Evolutionary conservation across 2,888 invertebrate genomes (phyloP), one percentile per base, ranked within the genome.

Genomic region (Itoplectis maculator): DNA sequence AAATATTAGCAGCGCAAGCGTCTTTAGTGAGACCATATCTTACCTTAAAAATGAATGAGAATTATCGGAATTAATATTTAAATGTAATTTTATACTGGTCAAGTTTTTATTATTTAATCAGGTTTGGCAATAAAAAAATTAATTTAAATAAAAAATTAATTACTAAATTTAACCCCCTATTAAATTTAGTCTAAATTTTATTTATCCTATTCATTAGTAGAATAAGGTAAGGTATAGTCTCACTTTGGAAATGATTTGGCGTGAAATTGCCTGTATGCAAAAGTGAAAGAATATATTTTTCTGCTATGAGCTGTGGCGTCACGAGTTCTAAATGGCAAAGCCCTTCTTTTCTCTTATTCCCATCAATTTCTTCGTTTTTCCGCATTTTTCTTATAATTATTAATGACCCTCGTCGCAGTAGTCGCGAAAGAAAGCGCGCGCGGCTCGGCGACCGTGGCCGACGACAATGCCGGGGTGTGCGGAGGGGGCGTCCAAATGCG

Each of bases 381-480:
- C 68, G 59, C 20, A 59, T 69, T 56, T 78, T 78, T 78, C 35
- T 56, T 45, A 45, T 65, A 63, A 47, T 66, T 72, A 72, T 79
- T 72, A 66, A 66, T 56, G 66, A 79, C 66, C 56, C 65, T 18
- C 56, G 18, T 45, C 72, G n/a, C 29, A 5, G 29, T 5, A 29
- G 29, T 49, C 29, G 20, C 47, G 72, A 18, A 77, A 63, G 72
- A 72, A 78, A 66, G 65, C 65, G n/a, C n/a, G n/a, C n/a, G n/a
- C n/a, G 35, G 13, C 13, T 35, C n/a, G 66, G 47, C 29, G 3
- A 29, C 29, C 2, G 29, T n/a, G 29, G 29, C 3, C 3, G 5
- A 29, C 3, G 29, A 5, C 29, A 29, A 29, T 29, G 29, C 5
- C 5, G 11, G 29, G 11, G 42, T 40, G 13, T 13, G 65, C 6